Evolutionary conservation across 2,888 invertebrate genomes (phyloP).

Genomic region (Dryococelus australis): DNA sequence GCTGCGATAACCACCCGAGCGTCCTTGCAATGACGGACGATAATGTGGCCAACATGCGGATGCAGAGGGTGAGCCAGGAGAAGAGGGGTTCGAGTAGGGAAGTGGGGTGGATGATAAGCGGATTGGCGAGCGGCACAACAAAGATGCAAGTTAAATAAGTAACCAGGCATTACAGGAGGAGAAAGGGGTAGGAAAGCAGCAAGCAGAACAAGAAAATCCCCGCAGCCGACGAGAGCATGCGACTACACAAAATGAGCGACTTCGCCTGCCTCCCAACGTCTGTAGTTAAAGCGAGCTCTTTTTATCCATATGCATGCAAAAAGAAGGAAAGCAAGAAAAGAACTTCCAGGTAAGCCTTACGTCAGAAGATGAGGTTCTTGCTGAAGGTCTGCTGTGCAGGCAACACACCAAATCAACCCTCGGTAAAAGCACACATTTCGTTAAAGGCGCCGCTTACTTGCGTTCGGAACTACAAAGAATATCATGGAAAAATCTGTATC

Average conservation of each 20-base stretch:
- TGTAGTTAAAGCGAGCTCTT: conserved; percentile 9
- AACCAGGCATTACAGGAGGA: neutral
- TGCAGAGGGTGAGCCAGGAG: neutral
- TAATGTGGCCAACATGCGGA: neutral
- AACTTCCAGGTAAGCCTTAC: neutral
- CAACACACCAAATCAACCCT: neutral
- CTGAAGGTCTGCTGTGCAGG: neutral
- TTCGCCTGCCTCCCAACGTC: neutral
- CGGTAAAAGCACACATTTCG: too few species aligned
- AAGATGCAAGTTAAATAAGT: conserved; percentile 26
- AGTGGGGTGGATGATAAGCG: neutral
- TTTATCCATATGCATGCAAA: neutral
- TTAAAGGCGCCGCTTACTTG: too few species aligned
- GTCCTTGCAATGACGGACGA: neutral
- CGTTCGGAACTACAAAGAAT: too few species aligned
- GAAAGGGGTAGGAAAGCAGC: neutral
- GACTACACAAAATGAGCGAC: neutral
- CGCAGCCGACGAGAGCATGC: neutral
- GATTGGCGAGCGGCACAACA: conserved; percentile 18
- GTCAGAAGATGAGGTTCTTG: neutral
- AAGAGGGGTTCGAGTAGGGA: neutral
- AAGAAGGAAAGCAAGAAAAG: neutral
- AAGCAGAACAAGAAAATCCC: conserved; percentile 4
- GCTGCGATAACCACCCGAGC: neutral
- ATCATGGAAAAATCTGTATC: too few species aligned